Base-by-base conservation (phyloP, 2,797 vertebrate genomes). In the Danio kyathit region DNA sequence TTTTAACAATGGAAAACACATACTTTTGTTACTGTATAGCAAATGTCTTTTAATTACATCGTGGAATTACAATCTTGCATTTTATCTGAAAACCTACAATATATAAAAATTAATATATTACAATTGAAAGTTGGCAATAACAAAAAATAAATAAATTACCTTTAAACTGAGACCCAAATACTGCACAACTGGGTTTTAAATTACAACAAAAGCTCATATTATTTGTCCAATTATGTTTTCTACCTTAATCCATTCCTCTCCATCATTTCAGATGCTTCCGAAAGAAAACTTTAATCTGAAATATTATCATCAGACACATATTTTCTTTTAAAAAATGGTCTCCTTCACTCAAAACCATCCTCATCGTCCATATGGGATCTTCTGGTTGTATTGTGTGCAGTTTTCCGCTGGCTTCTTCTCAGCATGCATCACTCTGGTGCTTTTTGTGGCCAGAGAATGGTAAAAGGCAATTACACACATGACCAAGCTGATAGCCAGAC, bases 401-500 rank as follows among this genome's bases (percentile, higher is more conserved):
- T 86, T 29, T 88, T 86, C 76, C 89, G 54, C 69, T 69, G 71
- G 43, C 49, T 78, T 86, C 86, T 87, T 87, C 71, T 91, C 92
- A 89, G 85, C 77, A 89, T 89, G 79, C 83, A 85, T 93, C 94
- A 95, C 92, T 87, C 90, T 83, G 88, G 87, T 87, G 90, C 89
- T 88, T 89, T 90, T 90, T 89, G 82, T 85, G 88, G 92, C 92
- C 93, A 87, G 90, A 92, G 84, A 90, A 91, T 69, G 88, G 59
- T 88, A 83, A 88, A 83, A 91, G 90, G 87, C 89, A 94, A 94
- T 95, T 92, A 93, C 67, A 66, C 90, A 93, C 86, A 91, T 91
- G 89, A 92, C 88, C 89, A 94, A 91, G 87, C 86, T 92, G 92
- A 91, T 92, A 94, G 90, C 78, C 89, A 91, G 89, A 87, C 82